phyloP scores from a whole-genome alignment of 2,797 vertebrate species.

The Megaceryle alcyon region DNA sequence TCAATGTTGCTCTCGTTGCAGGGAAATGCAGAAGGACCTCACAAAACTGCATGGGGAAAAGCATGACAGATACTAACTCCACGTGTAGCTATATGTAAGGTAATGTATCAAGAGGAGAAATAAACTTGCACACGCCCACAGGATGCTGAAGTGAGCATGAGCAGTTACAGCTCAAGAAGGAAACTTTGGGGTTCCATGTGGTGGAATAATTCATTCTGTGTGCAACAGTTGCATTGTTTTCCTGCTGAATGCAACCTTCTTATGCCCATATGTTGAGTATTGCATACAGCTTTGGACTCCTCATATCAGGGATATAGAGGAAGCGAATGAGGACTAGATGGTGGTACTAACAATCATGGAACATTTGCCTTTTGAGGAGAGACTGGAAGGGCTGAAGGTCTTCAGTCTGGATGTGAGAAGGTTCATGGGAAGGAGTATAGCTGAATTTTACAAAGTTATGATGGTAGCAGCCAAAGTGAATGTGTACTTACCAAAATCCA shows the following conservation, averaged over 20 bases:
- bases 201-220: background rate
- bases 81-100: background rate
- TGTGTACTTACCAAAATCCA: background rate
- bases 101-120: background rate
- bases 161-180: background rate
- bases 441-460: background rate
- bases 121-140: rapidly evolving
- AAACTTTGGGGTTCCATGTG: background rate
- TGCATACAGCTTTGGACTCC: background rate
- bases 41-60: background rate
- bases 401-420: background rate
- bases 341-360: background rate
- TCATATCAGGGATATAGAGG: background rate
- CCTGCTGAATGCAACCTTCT: background rate
- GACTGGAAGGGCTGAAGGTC: background rate
- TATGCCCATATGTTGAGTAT: rapidly evolving
- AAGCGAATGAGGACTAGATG: background rate
- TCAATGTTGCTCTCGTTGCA: background rate
- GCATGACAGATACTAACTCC: background rate
- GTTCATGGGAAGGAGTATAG: background rate
- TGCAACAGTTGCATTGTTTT: background rate
- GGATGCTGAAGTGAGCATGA: background rate
- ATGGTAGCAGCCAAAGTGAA: background rate
- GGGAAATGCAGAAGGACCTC: background rate
- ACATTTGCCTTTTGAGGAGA: background rate